Conservation (phyloP, 37 sponge, comb jelly and placozoan species). For the Mnemiopsis leidyi region DNA sequence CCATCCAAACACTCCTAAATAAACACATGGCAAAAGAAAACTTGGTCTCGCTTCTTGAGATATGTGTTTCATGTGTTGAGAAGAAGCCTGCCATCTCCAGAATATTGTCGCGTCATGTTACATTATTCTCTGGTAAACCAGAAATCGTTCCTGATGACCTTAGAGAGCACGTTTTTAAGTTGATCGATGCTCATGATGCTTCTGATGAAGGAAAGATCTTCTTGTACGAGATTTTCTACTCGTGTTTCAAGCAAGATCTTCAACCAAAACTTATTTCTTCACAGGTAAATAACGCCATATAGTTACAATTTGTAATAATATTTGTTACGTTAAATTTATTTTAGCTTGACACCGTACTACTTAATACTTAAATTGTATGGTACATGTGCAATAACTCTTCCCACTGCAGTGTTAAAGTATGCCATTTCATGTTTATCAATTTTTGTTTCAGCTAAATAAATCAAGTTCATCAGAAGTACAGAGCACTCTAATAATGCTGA, state of each 20-base stretch:
- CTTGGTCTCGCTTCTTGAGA: neutral
- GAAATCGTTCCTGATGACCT: neutral
- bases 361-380: too few relatives aligned
- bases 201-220: neutral
- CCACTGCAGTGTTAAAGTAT: too few relatives aligned
- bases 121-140: neutral
- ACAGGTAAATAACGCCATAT: slow-evolving; percentile 23
- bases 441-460: slow-evolving; percentile 23
- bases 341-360: too few relatives aligned
- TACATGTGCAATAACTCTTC: too few relatives aligned
- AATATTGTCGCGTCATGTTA: neutral
- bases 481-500: slow-evolving; percentile 5
- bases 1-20: neutral
- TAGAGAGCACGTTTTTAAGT: neutral
- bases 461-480: slow-evolving; percentile 41
- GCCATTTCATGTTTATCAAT: too few relatives aligned
- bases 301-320: too few relatives aligned
- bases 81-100: neutral
- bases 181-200: neutral
- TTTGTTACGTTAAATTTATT: neutral
- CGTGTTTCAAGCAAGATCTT: neutral
- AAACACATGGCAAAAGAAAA: neutral
- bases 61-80: neutral
- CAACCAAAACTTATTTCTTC: neutral
- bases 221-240: neutral